These are phyloP conservation scores for Drosophila robusta DNA, from an alignment of 2,888 invertebrate species.

Conservation along the genomic window DNA sequence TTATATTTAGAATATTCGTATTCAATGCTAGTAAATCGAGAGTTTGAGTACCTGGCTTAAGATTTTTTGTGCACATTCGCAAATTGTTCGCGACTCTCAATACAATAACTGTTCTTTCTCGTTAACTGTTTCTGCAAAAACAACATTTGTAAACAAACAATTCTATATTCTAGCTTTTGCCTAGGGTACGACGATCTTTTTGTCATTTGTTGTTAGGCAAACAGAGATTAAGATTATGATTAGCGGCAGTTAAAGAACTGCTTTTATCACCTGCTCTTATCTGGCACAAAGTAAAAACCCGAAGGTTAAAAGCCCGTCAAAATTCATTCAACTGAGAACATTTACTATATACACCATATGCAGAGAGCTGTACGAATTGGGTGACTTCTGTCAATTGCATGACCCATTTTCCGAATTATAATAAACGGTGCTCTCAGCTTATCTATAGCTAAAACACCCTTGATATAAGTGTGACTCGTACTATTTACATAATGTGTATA, in stretches of 20 bases:
- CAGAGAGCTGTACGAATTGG: not conserved
- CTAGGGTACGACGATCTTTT: too few species aligned
- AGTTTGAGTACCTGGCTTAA: too few species aligned
- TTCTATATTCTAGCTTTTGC: too few species aligned
- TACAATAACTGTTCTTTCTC: too few species aligned
- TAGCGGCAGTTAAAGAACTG: constrained; percentile 10
- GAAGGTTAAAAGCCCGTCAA: not conserved
- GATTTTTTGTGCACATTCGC: too few species aligned
- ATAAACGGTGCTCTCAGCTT: not conserved
- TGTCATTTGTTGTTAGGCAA: not conserved
- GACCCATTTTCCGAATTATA: constrained; percentile 8
- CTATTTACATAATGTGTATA: not conserved
- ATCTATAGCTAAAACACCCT: constrained; percentile 1
- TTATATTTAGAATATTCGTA: too few species aligned
- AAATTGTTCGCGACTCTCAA: too few species aligned
- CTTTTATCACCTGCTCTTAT: constrained; percentile 9
- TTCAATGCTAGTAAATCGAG: too few species aligned
- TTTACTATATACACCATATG: not conserved
- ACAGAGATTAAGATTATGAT: constrained; percentile 21
- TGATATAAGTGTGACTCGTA: not conserved
- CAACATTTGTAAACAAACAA: too few species aligned
- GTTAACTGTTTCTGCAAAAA: too few species aligned
- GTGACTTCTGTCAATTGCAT: not conserved
- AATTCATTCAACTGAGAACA: not conserved
- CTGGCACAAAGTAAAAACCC: not conserved